A percentile compares a stretch with the other conserved stretches of the same genome.
Conservation (phyloP, 2,888 invertebrate genomes). For the Ditula angustiorana region DNA sequence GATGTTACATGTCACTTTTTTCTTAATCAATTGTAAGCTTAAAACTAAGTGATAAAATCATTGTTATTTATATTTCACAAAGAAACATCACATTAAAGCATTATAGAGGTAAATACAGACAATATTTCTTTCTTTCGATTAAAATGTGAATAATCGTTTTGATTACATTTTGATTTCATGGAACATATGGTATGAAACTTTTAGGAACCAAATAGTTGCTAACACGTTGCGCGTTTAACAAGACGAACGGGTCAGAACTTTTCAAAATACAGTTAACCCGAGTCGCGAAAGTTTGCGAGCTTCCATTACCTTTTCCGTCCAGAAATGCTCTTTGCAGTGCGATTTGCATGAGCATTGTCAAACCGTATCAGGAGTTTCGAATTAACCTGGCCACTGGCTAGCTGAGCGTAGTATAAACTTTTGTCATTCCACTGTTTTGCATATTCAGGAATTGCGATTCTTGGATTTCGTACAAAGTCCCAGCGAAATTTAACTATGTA, state of each 20-base stretch:
- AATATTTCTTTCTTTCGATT: no score
- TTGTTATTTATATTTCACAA: no score
- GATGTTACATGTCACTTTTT: no score
- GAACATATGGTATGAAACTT: no score
- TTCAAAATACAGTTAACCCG: slow-evolving; percentile 25
- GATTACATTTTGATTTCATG: no score
- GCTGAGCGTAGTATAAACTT: slow-evolving; percentile 71
- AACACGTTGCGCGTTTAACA: background rate
- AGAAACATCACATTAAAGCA: no score
- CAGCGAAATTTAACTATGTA: no score
- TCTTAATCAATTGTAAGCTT: no score
- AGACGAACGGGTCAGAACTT: background rate
- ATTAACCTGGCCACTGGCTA: slow-evolving; percentile 69
- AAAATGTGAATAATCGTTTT: no score
- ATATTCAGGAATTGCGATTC: slow-evolving; percentile 56
- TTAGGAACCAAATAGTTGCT: no score
- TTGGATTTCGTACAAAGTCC: slow-evolving; percentile 15
- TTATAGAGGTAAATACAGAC: no score
- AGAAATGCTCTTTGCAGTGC: slow-evolving; percentile 71
- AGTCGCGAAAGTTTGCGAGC: slow-evolving; percentile 66
- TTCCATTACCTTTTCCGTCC: slow-evolving; percentile 78
- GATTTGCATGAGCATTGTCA: slow-evolving; percentile 84
- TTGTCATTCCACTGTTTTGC: slow-evolving; percentile 65
- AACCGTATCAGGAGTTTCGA: slow-evolving; percentile 77
- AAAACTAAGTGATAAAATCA: no score